A percentile compares a stretch with the other conserved stretches of the same genome.
These are phyloP conservation scores for Calyptomena viridis DNA, from an alignment of 2,113 vertebrate genomes.

Conservation along the genomic window DNA sequence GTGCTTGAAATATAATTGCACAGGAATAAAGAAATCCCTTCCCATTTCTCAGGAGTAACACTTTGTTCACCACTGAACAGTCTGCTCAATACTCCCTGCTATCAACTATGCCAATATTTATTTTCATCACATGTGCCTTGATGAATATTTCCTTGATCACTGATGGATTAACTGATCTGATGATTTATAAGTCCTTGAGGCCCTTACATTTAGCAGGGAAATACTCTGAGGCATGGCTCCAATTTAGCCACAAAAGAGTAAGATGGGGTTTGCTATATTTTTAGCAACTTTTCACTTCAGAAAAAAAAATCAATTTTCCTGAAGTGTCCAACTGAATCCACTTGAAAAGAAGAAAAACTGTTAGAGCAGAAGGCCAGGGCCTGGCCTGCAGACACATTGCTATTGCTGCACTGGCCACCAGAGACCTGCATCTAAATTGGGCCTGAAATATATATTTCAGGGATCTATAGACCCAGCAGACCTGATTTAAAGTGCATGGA, in stretches of 20 bases:
- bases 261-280: neutral
- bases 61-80: neutral
- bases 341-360: neutral
- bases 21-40: neutral
- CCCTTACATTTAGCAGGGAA: neutral
- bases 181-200: neutral
- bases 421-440: neutral
- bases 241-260: neutral
- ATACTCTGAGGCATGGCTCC: neutral
- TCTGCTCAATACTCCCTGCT: neutral
- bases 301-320: neutral
- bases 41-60: neutral
- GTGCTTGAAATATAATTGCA: neutral
- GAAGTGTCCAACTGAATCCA: neutral
- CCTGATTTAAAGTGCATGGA: neutral
- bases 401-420: neutral
- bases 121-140: neutral
- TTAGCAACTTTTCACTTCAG: neutral
- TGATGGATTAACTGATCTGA: neutral
- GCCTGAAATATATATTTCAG: neutral
- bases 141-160: neutral
- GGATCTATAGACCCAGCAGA: neutral
- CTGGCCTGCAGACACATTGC: neutral
- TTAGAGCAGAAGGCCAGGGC: neutral
- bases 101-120: neutral